phyloP scores from a whole-genome alignment of 2,113 vertebrate genomes.

The Protomyctophum bolini region DNA sequence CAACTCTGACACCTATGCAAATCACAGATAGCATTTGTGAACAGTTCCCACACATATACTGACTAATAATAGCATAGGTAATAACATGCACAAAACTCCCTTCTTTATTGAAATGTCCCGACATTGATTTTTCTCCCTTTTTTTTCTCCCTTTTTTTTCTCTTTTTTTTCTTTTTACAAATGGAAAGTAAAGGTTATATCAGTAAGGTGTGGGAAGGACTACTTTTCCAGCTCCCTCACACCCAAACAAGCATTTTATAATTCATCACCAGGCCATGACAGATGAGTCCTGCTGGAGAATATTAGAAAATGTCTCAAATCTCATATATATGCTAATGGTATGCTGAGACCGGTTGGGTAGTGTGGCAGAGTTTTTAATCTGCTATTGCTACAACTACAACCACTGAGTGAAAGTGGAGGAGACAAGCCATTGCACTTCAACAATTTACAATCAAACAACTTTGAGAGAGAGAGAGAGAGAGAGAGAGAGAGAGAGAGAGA shows the following conservation, averaged over 20 bases:
- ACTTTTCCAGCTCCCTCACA: constrained; percentile 76
- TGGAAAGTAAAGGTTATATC: constrained; percentile 73
- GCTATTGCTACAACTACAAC: constrained; percentile 83
- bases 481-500: constrained; percentile 31
- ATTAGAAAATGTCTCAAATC: constrained; percentile 99
- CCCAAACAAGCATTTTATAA: constrained; percentile 99
- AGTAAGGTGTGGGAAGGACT: constrained; percentile 58
- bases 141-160: background rate
- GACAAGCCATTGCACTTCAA: constrained; percentile 92
- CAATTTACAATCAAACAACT: constrained; percentile 98
- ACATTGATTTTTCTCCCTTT: constrained; percentile 44
- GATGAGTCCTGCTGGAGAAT: constrained; percentile 99
- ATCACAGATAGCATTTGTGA: constrained; percentile 10
- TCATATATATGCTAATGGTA: constrained; percentile 99
- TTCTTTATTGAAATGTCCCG: constrained; percentile 57
- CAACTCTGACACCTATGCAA: constrained; percentile 32
- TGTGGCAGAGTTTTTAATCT: constrained; percentile 96
- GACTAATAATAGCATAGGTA: constrained; percentile 42
- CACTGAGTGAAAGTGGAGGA: constrained; percentile 93
- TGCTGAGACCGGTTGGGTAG: constrained; percentile 89
- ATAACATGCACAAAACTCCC: constrained; percentile 49
- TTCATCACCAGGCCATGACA: constrained; percentile 99
- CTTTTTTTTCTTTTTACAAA: constrained; percentile 10
- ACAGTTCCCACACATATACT: constrained; percentile 26
- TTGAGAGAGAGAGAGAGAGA: constrained; percentile 83